phyloP scores from a whole-genome alignment of 2,113 vertebrate species.

The Burhinus bistriatus region DNA sequence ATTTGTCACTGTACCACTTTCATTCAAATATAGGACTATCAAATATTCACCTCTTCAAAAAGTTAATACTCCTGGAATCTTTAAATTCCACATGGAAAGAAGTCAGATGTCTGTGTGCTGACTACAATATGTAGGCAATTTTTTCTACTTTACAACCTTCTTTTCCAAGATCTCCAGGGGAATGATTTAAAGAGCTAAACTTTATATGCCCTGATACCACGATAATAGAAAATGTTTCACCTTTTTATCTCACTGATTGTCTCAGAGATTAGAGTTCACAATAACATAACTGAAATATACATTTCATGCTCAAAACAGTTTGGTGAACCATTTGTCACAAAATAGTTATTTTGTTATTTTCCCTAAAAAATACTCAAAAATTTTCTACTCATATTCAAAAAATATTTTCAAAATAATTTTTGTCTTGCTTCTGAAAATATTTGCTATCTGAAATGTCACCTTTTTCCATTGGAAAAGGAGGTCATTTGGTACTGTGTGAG shows the following conservation, averaged over 20 bases:
- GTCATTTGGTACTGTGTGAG: background rate
- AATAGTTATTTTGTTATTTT: background rate
- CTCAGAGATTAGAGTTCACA: background rate
- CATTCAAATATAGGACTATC: background rate
- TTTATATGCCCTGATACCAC: background rate
- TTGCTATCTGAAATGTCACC: background rate
- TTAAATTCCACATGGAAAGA: background rate
- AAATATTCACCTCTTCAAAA: constrained; percentile 11
- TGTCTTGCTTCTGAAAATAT: background rate
- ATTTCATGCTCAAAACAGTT: background rate
- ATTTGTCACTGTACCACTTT: background rate
- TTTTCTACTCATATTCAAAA: background rate
- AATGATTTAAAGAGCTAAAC: background rate
- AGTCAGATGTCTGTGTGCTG: constrained; percentile 1
- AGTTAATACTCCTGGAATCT: constrained; percentile 40
- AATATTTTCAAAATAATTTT: background rate
- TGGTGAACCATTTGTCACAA: background rate
- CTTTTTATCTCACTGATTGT: background rate
- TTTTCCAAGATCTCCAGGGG: constrained; percentile 26
- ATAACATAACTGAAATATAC: background rate
- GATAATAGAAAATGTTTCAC: background rate
- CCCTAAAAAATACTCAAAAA: background rate
- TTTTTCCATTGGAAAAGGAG: background rate
- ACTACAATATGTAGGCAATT: background rate
- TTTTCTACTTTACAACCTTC: background rate